phyloP scores from a whole-genome alignment of 2,797 vertebrate species.

The Otolemur crassicaudatus region DNA sequence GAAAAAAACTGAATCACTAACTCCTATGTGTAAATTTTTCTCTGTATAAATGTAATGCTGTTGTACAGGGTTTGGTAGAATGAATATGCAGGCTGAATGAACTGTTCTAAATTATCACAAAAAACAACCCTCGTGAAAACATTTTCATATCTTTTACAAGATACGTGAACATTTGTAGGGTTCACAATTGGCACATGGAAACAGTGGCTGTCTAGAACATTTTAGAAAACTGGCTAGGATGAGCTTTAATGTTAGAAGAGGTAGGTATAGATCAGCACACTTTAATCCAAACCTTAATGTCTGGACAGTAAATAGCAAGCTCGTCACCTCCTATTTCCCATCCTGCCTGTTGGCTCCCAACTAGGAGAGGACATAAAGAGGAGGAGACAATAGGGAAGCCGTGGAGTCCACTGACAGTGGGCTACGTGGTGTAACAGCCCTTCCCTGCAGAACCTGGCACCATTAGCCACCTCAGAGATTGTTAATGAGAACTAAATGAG shows the following conservation, averaged over 20 bases:
- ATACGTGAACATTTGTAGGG: neutral
- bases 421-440: neutral
- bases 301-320: neutral
- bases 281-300: neutral
- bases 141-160: neutral
- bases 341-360: neutral
- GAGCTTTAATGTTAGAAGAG: neutral
- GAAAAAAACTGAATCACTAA: constrained; percentile 47
- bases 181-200: neutral
- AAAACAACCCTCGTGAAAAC: neutral
- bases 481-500: neutral
- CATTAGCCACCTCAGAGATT: neutral
- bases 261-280: neutral
- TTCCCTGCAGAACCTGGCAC: neutral
- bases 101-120: neutral
- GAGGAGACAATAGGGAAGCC: neutral
- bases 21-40: constrained; percentile 28
- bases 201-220: neutral
- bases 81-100: neutral
- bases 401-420: too few species aligned
- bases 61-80: neutral
- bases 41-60: neutral
- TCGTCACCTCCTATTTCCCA: neutral
- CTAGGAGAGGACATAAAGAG: neutral
- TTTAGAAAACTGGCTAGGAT: neutral